phyloP scores from a whole-genome alignment of 2,888 invertebrate species.

The Ophion obscuratus region DNA sequence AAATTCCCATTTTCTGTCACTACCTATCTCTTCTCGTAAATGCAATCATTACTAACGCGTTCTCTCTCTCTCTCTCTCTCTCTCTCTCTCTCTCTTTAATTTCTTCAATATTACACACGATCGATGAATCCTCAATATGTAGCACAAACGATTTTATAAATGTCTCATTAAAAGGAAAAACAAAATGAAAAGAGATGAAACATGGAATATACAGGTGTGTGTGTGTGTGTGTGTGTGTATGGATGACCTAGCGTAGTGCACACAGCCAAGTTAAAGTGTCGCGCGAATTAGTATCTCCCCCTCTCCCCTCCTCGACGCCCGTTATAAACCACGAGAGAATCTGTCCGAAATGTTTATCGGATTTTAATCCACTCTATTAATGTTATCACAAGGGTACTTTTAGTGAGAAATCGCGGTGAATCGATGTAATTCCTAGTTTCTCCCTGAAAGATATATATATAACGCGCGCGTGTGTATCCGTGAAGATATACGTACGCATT shows the following conservation, averaged over 20 bases:
- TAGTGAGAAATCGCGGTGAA: conserved; percentile 74
- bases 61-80: conserved; percentile 7
- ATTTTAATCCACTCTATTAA: conserved; percentile 64
- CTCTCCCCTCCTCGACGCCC: conserved; percentile 4
- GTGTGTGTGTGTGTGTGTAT: conserved; percentile 20
- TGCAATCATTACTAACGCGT: background rate
- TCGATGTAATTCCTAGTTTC: conserved; percentile 80
- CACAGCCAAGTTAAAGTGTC: conserved; percentile 82
- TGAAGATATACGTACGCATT: conserved; percentile 66
- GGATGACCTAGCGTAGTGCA: conserved; percentile 81
- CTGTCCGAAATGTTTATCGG: conserved; percentile 71
- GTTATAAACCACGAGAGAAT: conserved; percentile 22
- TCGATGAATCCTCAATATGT: background rate
- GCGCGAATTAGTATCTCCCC: conserved; percentile 66
- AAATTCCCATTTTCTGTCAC: conserved; percentile 11
- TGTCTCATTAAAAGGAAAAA: background rate
- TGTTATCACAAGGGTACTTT: conserved; percentile 56
- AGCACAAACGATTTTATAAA: background rate
- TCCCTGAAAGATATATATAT: conserved; percentile 70
- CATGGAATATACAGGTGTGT: conserved; percentile 69
- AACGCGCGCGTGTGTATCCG: background rate
- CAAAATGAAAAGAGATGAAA: conserved; percentile 77
- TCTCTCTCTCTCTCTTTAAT: background rate
- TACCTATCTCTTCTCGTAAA: conserved; percentile 24
- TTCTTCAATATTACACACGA: conserved; percentile 25